Conservation (phyloP, 2,888 invertebrate genomes). For the Epirrhoe tristata region DNA sequence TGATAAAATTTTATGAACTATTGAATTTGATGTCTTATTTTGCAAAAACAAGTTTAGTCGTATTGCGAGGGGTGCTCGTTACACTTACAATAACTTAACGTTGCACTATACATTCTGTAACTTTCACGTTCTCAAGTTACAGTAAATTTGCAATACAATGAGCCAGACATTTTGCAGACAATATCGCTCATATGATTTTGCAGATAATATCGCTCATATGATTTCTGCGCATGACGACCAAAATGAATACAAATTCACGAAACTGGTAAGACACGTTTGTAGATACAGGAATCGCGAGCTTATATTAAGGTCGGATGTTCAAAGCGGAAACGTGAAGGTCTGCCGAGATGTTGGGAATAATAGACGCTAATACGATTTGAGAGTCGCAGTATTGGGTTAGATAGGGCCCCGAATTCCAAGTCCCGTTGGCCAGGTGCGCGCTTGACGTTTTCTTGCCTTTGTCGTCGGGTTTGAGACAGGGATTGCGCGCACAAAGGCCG, state of each 20-base stretch:
- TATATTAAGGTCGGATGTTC: slow-evolving; percentile 55
- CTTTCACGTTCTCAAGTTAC: background rate
- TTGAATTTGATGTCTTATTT: slow-evolving; percentile 49
- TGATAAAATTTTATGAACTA: slow-evolving; percentile 52
- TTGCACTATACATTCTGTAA: slow-evolving; percentile 17
- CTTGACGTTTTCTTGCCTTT: slow-evolving; percentile 71
- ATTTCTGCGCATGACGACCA: slow-evolving; percentile 1
- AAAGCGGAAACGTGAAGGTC: slow-evolving; percentile 61
- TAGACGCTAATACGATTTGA: slow-evolving; percentile 49
- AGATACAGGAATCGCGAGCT: slow-evolving; percentile 36
- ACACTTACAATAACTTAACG: slow-evolving; percentile 22
- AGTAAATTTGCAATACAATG: slow-evolving; percentile 12
- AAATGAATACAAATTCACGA: slow-evolving; percentile 8
- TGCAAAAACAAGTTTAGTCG: slow-evolving; percentile 46
- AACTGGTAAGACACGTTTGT: slow-evolving; percentile 30
- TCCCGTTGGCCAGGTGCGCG: slow-evolving; percentile 74
- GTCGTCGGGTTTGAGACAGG: slow-evolving; percentile 64
- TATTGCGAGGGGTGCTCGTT: slow-evolving; percentile 32
- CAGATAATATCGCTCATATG: slow-evolving; percentile 4
- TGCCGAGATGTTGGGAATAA: slow-evolving; percentile 52
- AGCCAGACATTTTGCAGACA: slow-evolving; percentile 4
- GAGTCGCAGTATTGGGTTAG: slow-evolving; percentile 66
- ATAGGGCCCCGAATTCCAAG: slow-evolving; percentile 58
- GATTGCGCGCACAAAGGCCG: slow-evolving; percentile 71
- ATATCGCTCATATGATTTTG: slow-evolving; percentile 9